phyloP scores from a whole-genome alignment of 1,140 invertebrate species.

The Pachypeltis micranthus region DNA sequence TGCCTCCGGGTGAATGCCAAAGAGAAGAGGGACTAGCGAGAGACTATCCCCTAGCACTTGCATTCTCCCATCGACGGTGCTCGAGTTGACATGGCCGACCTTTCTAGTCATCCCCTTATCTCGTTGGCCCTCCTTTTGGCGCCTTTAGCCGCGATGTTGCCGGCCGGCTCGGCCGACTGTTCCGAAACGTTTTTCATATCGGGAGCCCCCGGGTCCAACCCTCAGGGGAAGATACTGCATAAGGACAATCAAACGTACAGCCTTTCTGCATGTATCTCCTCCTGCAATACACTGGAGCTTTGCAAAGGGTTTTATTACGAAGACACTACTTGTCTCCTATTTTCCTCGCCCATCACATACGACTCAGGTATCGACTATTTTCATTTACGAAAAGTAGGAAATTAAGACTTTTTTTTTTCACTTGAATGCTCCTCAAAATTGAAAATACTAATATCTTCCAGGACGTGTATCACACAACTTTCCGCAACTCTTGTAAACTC shows the following conservation, averaged over 20 bases:
- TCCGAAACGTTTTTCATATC: background rate
- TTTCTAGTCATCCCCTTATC: background rate
- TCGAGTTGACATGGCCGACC: background rate
- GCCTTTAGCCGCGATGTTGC: background rate
- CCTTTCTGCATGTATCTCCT: background rate
- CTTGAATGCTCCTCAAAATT: too few relatives aligned
- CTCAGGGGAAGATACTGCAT: background rate
- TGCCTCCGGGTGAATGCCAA: background rate
- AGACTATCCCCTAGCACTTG: background rate
- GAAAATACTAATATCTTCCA: too few relatives aligned
- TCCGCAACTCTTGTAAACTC: too few relatives aligned
- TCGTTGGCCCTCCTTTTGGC: background rate
- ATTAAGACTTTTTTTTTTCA: too few relatives aligned
- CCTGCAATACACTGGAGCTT: background rate
- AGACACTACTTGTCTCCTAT: background rate
- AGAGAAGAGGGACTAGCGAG: too few relatives aligned
- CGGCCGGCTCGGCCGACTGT: background rate
- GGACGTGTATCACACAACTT: too few relatives aligned
- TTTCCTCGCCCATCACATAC: background rate
- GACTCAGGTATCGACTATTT: background rate
- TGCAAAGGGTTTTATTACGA: background rate
- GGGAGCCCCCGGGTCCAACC: background rate
- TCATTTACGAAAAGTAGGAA: too few relatives aligned
- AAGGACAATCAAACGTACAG: background rate
- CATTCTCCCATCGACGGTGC: background rate